Conservation (phyloP, 2,888 invertebrate genomes). For the Magallana nippona region DNA sequence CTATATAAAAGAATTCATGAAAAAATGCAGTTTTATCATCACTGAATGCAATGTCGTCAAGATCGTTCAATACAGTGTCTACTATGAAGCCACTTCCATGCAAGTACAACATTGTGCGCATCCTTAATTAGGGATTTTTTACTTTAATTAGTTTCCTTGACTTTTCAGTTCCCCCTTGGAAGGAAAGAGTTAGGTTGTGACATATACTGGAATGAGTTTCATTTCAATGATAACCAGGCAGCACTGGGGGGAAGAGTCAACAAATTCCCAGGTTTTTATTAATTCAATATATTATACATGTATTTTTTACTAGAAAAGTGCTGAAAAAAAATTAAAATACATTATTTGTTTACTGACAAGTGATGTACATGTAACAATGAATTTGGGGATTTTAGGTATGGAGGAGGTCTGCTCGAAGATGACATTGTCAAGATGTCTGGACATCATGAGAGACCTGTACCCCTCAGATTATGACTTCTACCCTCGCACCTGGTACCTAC, state of each 20-base stretch:
- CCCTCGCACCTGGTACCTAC: slow-evolving; percentile 81
- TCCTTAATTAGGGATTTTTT: too few species aligned
- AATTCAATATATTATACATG: not conserved
- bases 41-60: too few species aligned
- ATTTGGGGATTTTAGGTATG: slow-evolving; percentile 77
- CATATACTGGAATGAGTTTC: slow-evolving; percentile 81
- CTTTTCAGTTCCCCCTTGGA: slow-evolving; percentile 75
- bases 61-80: too few species aligned
- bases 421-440: slow-evolving; percentile 80
- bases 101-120: too few species aligned
- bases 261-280: slow-evolving; percentile 80
- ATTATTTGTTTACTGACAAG: not conserved
- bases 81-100: too few species aligned
- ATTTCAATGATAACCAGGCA: slow-evolving; percentile 79
- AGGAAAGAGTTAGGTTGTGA: slow-evolving; percentile 78
- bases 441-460: slow-evolving; percentile 80
- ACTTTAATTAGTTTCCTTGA: not conserved
- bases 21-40: too few species aligned
- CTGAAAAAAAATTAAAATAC: not conserved
- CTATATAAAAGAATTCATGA: too few species aligned
- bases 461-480: slow-evolving; percentile 81
- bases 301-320: not conserved
- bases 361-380: not conserved
- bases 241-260: slow-evolving; percentile 79
- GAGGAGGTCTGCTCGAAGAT: slow-evolving; percentile 80